phyloP scores from a whole-genome alignment of 2,888 invertebrate genomes.

The Allophyes oxyacanthae region DNA sequence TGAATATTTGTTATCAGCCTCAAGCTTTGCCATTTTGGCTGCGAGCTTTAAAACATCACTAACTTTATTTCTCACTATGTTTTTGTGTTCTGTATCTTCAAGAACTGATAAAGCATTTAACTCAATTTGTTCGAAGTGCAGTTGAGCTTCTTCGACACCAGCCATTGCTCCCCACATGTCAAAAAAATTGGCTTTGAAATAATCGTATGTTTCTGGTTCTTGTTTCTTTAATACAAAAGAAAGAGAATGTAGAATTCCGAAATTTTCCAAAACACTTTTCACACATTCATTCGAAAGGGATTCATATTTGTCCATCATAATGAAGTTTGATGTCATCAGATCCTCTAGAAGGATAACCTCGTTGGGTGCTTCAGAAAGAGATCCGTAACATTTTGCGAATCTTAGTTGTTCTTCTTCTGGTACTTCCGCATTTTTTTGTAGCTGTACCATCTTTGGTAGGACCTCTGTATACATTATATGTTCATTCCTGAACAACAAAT shows the following conservation, averaged over 20 bases:
- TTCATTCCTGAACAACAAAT: constrained; percentile 64
- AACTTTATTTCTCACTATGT: constrained; percentile 48
- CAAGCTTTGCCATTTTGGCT: constrained; percentile 39
- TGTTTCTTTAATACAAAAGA: constrained; percentile 66
- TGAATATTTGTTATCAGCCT: constrained; percentile 55
- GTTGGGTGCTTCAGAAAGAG: constrained; percentile 53
- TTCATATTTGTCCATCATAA: constrained; percentile 64
- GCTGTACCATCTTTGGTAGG: constrained; percentile 61
- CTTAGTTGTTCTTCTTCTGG: constrained; percentile 60
- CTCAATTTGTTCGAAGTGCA: constrained; percentile 42
- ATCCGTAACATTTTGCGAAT: constrained; percentile 67
- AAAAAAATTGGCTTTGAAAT: constrained; percentile 41
- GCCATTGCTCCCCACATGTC: constrained; percentile 43
- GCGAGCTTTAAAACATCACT: constrained; percentile 8
- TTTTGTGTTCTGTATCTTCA: constrained; percentile 53
- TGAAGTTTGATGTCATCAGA: constrained; percentile 56
- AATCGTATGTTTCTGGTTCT: constrained; percentile 60
- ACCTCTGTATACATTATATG: constrained; percentile 62
- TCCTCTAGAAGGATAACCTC: constrained; percentile 73
- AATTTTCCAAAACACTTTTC: constrained; percentile 61
- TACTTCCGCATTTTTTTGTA: constrained; percentile 62
- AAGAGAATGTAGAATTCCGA: constrained; percentile 69
- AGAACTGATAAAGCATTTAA: constrained; percentile 41
- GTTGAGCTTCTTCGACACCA: constrained; percentile 1
- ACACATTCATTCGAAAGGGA: constrained; percentile 61